Conservation (phyloP, 2,113 vertebrate genomes). For the Cyrtonyx montezumae region DNA sequence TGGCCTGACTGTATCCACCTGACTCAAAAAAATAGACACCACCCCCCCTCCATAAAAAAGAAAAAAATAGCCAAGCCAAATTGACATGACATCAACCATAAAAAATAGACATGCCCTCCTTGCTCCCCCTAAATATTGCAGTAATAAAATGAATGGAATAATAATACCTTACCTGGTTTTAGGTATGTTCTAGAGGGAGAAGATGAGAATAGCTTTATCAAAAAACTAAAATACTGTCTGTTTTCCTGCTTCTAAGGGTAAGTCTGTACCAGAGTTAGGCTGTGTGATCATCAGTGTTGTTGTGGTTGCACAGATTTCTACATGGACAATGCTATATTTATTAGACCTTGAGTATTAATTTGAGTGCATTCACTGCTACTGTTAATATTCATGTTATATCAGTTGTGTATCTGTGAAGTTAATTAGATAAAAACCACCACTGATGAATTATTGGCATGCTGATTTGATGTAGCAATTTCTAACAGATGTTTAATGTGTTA, state of each 20-base stretch:
- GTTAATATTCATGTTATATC: not conserved
- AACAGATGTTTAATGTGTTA: not conserved
- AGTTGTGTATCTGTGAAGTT: not conserved
- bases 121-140: not conserved
- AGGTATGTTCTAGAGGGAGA: not conserved
- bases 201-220: not conserved
- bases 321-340: not conserved
- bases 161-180: not conserved
- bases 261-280: not conserved
- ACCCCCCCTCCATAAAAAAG: too few relatives aligned
- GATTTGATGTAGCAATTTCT: not conserved
- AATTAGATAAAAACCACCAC: not conserved
- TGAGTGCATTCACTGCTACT: not conserved
- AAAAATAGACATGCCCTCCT: not conserved
- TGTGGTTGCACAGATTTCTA: not conserved
- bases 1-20: not conserved
- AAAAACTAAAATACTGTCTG: not conserved
- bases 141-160: not conserved
- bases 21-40: fast-evolving
- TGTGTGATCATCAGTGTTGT: not conserved
- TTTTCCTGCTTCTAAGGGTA: not conserved
- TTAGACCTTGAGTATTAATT: not conserved
- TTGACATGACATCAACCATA: not conserved
- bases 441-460: not conserved
- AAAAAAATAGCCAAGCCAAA: too few relatives aligned